Evolutionary conservation across 2,888 invertebrate species (phyloP), one percentile per base, ranked within the genome.

Genomic region (Heteromurus nitidus): DNA sequence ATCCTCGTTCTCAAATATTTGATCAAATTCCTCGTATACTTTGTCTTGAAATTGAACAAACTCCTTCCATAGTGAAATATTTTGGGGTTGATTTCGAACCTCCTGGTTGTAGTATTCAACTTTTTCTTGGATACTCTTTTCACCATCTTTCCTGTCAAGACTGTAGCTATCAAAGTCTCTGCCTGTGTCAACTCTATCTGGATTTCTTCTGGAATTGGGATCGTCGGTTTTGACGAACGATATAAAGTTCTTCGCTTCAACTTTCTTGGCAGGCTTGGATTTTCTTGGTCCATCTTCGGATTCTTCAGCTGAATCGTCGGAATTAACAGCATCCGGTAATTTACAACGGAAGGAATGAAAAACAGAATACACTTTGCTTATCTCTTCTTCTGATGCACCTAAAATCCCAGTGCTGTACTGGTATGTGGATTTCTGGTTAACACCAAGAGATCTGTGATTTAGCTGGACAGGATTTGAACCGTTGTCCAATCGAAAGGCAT

Each of bases 1-100:
- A 3, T 50, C 62, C 0, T 74, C 58, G 50, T 82, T 47, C 2
- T 73, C 75, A 70, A 77, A 84, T 16, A 79, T 58, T 67, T 75
- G 50, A n/a, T 76, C 65, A 13, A 58, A 65, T 28, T 85, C 83
- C 69, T 83, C 82, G 76, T 80, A 82, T 42, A 85, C 83, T 70
- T 85, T 72, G 44, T 87, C 87, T 82, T 87, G 87, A 72, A 87
- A 87, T 42, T 77, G 68, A n/a, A 86, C 84, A 83, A 86, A 87
- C 50, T 86, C 85, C 50, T 81, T 84, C 87, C 87, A 87, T 13
- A 87, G 26, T 1, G 62, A 11, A 68, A 86, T 67, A 67, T 87
- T 84, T 31, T 82, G 80, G n/a, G 87, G 84, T 22, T 84, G 70
- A 20, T 83, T 80, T 13, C 85, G 69, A 16, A 83, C 62, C 77